These are phyloP conservation scores for Hystrix brachyura DNA, from an alignment of 2,113 vertebrate genomes.

Conservation along the genomic window DNA sequence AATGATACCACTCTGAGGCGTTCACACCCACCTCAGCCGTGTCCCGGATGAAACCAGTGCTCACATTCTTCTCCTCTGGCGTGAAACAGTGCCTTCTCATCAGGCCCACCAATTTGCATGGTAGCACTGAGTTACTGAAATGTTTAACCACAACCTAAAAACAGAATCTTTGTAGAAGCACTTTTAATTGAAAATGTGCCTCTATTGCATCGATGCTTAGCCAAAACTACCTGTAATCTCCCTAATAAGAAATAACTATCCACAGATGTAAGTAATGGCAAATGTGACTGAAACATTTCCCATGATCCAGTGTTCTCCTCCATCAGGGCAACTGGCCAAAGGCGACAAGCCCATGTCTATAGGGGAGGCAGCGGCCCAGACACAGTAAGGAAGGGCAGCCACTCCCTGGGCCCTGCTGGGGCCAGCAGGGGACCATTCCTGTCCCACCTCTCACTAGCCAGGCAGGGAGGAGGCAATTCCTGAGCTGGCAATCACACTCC, in stretches of 20 bases:
- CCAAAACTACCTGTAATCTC: conserved; percentile 68
- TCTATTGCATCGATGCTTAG: conserved; percentile 63
- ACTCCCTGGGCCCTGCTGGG: conserved; percentile 51
- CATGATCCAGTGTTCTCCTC: conserved; percentile 81
- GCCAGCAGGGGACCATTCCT: conserved; percentile 55
- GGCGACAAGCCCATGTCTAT: conserved; percentile 51
- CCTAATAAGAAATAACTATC: conserved; percentile 54
- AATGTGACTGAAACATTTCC: conserved; percentile 66
- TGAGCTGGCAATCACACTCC: conserved; percentile 63
- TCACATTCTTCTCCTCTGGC: conserved; percentile 78
- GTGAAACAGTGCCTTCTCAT: conserved; percentile 70
- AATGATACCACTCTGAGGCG: conserved; percentile 38
- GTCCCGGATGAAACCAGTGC: conserved; percentile 66
- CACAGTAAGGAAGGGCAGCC: conserved; percentile 42
- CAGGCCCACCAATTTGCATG: conserved; percentile 49
- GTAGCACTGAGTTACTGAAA: conserved; percentile 63
- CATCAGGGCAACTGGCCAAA: conserved; percentile 40
- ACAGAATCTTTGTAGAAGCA: conserved; percentile 12
- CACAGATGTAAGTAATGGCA: conserved; percentile 64
- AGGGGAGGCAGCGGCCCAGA: conserved; percentile 38
- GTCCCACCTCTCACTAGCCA: conserved; percentile 65
- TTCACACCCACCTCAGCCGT: conserved; percentile 63
- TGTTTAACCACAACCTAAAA: conserved; percentile 60
- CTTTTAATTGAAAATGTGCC: conserved; percentile 62
- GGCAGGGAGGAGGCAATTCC: conserved; percentile 76